Conservation (phyloP, 2,888 invertebrate species). For the Cheilosia soror region DNA sequence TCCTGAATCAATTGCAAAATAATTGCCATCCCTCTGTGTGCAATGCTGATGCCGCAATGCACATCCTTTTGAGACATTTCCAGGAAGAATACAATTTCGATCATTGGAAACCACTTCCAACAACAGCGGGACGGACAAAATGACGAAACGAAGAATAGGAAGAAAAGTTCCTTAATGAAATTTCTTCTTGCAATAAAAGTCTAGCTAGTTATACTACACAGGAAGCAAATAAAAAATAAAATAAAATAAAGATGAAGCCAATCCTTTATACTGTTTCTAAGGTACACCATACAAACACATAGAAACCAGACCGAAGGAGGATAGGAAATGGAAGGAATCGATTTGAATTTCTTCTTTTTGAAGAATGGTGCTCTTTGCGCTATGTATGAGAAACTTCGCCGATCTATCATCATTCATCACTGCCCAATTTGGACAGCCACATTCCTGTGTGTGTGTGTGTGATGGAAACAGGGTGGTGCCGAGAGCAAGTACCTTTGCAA, state of each 20-base stretch:
- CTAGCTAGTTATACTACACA: constrained; percentile 45
- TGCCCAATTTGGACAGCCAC: constrained; percentile 49
- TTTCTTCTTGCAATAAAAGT: constrained; percentile 58
- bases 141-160: not conserved
- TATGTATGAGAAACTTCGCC: constrained; percentile 23
- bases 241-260: constrained; percentile 25
- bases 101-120: not conserved
- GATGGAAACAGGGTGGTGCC: constrained; percentile 3
- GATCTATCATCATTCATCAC: constrained; percentile 73
- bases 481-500: constrained; percentile 18
- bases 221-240: constrained; percentile 8
- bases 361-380: constrained; percentile 35
- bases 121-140: not conserved
- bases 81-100: constrained; percentile 3
- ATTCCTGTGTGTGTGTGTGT: not conserved
- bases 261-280: constrained; percentile 57
- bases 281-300: not conserved
- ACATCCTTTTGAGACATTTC: constrained; percentile 35
- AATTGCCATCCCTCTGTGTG: constrained; percentile 49
- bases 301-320: not conserved
- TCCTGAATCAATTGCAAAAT: constrained; percentile 68
- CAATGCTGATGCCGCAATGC: constrained; percentile 54
- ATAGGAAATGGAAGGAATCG: constrained; percentile 16
- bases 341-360: constrained; percentile 14
- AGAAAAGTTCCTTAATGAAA: constrained; percentile 61